Percentiles rank a stretch among this genome's conserved stretches.
Evolutionary conservation across 2,888 invertebrate species (phyloP).

Genomic region (Lobophora halterata): DNA sequence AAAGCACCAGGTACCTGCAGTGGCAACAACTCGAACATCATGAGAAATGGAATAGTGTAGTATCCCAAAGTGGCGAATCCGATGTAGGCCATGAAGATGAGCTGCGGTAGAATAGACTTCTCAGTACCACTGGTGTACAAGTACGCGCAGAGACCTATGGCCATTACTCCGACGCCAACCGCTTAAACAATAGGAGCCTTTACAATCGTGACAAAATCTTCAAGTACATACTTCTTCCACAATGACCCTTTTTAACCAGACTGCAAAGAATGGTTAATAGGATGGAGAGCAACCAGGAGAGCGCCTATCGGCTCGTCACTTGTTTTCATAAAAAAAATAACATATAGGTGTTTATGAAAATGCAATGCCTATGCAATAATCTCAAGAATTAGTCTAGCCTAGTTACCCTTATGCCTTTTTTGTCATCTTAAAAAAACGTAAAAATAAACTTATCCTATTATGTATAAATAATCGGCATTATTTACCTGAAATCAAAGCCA

Average conservation of each 20-base stretch:
- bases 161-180: conserved; percentile 41
- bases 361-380: too few species aligned
- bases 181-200: conserved; percentile 38
- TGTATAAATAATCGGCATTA: not conserved
- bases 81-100: conserved; percentile 43
- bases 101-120: conserved; percentile 36
- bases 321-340: too few species aligned
- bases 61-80: conserved; percentile 51
- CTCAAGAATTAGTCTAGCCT: too few species aligned
- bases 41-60: conserved; percentile 48
- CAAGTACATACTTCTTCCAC: too few species aligned
- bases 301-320: too few species aligned
- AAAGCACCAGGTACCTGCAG: conserved; percentile 51
- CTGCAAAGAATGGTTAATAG: too few species aligned
- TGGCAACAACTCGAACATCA: conserved; percentile 58
- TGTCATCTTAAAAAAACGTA: too few species aligned
- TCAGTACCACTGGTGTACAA: conserved; percentile 22
- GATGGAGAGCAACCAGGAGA: too few species aligned
- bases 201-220: not conserved
- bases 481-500: conserved; percentile 54
- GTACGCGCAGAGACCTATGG: conserved; percentile 35
- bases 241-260: too few species aligned
- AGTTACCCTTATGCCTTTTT: too few species aligned
- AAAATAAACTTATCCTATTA: too few species aligned
- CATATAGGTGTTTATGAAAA: too few species aligned